These are phyloP conservation scores for Ephestia elutella DNA, from an alignment of 1,140 invertebrate genomes.

Conservation along the genomic window DNA sequence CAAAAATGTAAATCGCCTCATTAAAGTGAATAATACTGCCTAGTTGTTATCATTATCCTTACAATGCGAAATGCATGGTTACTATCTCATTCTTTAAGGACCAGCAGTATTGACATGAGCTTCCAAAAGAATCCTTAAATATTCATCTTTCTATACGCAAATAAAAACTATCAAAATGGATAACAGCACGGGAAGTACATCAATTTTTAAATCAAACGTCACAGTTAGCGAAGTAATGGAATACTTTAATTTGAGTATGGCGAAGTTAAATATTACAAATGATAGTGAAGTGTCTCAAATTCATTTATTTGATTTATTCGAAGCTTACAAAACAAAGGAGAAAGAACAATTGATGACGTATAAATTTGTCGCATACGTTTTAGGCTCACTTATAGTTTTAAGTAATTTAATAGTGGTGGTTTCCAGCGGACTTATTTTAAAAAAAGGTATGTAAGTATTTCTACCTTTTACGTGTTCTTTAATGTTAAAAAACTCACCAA, in stretches of 20 bases:
- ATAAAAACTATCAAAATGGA: slow-evolving; percentile 11
- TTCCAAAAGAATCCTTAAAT: not conserved
- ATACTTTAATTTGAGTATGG: slow-evolving; percentile 15
- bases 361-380: slow-evolving; percentile 45
- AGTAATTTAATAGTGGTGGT: slow-evolving; percentile 75
- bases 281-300: slow-evolving; percentile 31
- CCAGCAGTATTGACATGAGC: slow-evolving; percentile 40
- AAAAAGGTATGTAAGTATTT: slow-evolving; percentile 62
- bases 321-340: slow-evolving; percentile 42
- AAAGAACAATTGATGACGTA: slow-evolving; percentile 42
- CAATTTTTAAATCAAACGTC: slow-evolving; percentile 14
- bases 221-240: slow-evolving; percentile 17
- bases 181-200: not conserved
- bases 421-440: slow-evolving; percentile 75
- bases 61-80: slow-evolving; percentile 34
- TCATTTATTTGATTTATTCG: slow-evolving; percentile 37
- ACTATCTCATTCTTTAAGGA: slow-evolving; percentile 38
- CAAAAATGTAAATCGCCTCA: slow-evolving; percentile 49
- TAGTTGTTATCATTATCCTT: slow-evolving; percentile 34
- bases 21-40: slow-evolving; percentile 43
- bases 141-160: not conserved
- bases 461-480: not conserved
- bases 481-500: not conserved
- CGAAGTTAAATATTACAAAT: slow-evolving; percentile 19
- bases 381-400: slow-evolving; percentile 71